Conservation (phyloP, 1,140 invertebrate species). For the Scaptodrosophila lebanonensis region DNA sequence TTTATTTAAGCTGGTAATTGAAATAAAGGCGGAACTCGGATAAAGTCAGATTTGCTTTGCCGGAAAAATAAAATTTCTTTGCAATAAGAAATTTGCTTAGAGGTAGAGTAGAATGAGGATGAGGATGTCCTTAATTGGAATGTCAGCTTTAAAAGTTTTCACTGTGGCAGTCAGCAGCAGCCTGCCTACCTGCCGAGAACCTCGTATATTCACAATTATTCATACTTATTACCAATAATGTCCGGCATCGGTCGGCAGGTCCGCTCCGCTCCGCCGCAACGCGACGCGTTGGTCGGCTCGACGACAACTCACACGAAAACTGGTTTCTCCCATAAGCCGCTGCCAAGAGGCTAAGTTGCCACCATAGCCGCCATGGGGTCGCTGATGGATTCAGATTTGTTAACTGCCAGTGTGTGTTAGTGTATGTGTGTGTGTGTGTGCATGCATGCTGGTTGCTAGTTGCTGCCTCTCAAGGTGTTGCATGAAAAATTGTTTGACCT, state of each 20-base stretch:
- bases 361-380: not conserved
- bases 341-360: not conserved
- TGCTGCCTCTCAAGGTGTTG: conserved; percentile 56
- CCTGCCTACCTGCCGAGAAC: conserved; percentile 10
- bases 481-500: conserved; percentile 60
- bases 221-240: conserved; percentile 25
- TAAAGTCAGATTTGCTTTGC: no score
- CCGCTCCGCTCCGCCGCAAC: no score
- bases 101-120: no score
- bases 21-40: no score
- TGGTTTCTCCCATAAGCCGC: conserved; percentile 26
- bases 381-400: conserved; percentile 12
- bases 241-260: no score
- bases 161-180: no score
- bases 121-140: no score
- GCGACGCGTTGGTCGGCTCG: conserved; percentile 14
- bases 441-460: conserved; percentile 2
- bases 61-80: no score
- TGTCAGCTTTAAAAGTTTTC: no score
- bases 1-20: no score
- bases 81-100: no score
- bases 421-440: conserved; percentile 12
- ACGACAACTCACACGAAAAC: conserved; percentile 18
- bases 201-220: conserved; percentile 27
- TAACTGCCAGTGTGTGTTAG: conserved; percentile 13